A percentile compares a stretch with the other conserved stretches of the same genome.
These are phyloP conservation scores for Epinotia bilunana DNA, from an alignment of 2,888 invertebrate species.

Conservation along the genomic window DNA sequence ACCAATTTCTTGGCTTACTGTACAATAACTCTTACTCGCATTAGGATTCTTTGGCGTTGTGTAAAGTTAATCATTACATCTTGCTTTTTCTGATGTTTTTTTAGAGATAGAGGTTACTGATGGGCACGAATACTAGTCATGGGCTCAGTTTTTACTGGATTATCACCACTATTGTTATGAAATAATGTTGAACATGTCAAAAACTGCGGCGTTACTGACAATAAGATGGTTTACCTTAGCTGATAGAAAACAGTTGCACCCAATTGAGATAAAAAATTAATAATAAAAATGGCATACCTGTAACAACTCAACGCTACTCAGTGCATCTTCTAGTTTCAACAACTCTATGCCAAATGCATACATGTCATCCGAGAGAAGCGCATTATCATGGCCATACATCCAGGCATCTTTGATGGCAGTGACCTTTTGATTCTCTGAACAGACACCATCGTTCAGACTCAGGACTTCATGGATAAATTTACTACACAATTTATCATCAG, in stretches of 20 bases:
- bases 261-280: neutral
- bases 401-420: constrained; percentile 72
- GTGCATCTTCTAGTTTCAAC: constrained; percentile 66
- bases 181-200: no score
- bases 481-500: constrained; percentile 71
- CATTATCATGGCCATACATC: constrained; percentile 71
- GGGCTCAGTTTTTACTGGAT: no score
- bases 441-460: constrained; percentile 60
- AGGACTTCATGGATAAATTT: constrained; percentile 74
- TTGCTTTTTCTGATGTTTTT: no score
- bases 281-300: constrained; percentile 59
- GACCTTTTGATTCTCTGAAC: constrained; percentile 66
- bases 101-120: neutral
- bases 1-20: no score
- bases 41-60: no score
- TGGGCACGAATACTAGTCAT: neutral
- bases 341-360: constrained; percentile 74
- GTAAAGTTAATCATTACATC: no score
- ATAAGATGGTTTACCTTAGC: no score
- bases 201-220: no score
- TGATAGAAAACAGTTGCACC: neutral
- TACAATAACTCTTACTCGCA: no score
- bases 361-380: constrained; percentile 71
- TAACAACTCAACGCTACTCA: constrained; percentile 61
- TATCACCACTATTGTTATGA: no score